Evolutionary conservation across 2,113 vertebrate genomes (phyloP), one percentile per base, ranked within the genome.

Genomic region (Blennius ocellaris): DNA sequence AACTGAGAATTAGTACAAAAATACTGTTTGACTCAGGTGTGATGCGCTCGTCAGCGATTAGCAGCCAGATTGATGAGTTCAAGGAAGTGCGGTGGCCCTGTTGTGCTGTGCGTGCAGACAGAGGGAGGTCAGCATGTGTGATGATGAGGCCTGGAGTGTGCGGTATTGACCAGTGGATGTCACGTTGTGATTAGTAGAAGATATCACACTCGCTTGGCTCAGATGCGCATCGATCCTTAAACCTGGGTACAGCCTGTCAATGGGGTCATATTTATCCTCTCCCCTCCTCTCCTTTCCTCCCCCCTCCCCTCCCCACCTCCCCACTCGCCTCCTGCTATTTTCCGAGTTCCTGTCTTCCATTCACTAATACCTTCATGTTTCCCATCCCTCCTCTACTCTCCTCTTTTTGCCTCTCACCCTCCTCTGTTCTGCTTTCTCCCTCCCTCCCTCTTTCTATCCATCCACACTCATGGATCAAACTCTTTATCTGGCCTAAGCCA

Each of bases 401-500:
- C 38, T 37, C 51, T 64, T 52, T 70, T 68, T 14, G 6, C 21
- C 57, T 80, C 68, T 36, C 37, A 48, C 61, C 54, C 73, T 48
- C 43, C 54, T 72, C 54, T 79, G 81, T 72, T 87, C 83, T 82
- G 69, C 59, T 77, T 79, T 73, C 65, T 63, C 77, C 48, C 78
- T 76, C 63, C 62, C 59, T 66, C 77, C 54, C 67, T 82, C 71
- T 71, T 30, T 82, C 66, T 71, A 72, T 85, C 85, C 73, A 77
- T 86, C 84, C 85, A 76, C 83, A 73, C 82, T 84, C 81, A 68
- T 87, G 90, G 91, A 92, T 92, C 90, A 89, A 81, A 88, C 87
- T 89, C 83, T 91, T 92, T 93, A 93, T 93, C 88, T 90, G 89
- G 86, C 88, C 85, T 86, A 83, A 90, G 87, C 90, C 78, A 82